Conservation (phyloP, 2,797 vertebrate species). For the Falco concolor region DNA sequence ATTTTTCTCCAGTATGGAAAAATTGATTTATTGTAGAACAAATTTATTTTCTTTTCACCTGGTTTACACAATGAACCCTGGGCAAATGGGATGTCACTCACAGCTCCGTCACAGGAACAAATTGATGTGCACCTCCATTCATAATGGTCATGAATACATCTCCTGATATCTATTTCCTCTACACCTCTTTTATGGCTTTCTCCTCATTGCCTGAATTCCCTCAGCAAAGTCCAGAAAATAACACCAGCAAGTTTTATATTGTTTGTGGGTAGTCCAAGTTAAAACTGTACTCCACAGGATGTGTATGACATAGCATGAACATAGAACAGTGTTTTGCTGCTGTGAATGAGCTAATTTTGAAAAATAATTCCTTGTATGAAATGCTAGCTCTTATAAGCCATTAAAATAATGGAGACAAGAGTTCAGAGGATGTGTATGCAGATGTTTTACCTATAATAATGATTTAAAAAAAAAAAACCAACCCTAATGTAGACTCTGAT, state of each 20-base stretch:
- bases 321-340: not conserved
- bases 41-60: constrained; percentile 24
- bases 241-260: not conserved
- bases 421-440: not conserved
- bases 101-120: not conserved
- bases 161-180: not conserved
- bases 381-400: not conserved
- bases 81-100: not conserved
- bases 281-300: not conserved
- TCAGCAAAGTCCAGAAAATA: not conserved
- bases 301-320: not conserved
- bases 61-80: not conserved
- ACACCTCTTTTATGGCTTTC: not conserved
- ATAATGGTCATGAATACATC: not conserved
- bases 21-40: not conserved
- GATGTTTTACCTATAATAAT: not conserved
- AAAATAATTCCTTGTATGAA: not conserved
- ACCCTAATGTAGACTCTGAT: not conserved
- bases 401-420: not conserved
- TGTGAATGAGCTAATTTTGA: not conserved
- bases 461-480: not conserved
- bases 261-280: not conserved
- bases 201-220: not conserved
- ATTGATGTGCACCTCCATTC: not conserved
- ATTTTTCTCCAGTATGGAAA: not conserved